Base-by-base conservation (phyloP, 2,797 vertebrate genomes). In the Anguilla obscura region DNA sequence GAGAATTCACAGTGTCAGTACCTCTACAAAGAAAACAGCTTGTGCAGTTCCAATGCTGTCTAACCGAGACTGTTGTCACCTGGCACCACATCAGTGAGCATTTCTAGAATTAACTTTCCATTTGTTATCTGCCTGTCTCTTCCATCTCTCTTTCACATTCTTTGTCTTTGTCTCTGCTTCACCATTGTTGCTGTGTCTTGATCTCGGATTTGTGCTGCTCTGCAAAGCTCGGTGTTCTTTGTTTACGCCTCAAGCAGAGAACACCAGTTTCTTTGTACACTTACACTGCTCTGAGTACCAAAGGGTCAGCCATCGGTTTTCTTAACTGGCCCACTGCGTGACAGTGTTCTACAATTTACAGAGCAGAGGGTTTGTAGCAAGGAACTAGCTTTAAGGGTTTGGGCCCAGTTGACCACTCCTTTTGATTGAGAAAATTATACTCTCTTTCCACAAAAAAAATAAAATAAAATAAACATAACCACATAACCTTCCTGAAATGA, bases 161-260 rank as follows among this genome's bases (percentile, higher is more conserved):
- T 76, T 76, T 36, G 30, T 76, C 12, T 76, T 18, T 2, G 71
- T 76, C 30, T 16, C 71, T 14, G 63, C 30, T 36, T 36, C 12
- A 6, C 36, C 71, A 14, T 7, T 1, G 12, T 33, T 16, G 30
- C 71, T 2, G 1, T 16, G 27, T 74, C 27, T 80, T 80, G 36
- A 80, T 80, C 40, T 45, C 36, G 52, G 36, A 80, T 33, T 18
- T 50, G 58, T 52, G 27, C 79, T 16, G 45, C 48, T 87, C 63
- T 74, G 71, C 56, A 54, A 56, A 54, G 56, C 54, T 60, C 36
- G 76, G 71, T 63, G 74, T 60, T 76, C 80, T 87, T 40, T 84
- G 76, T 87, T 87, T 87, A 87, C 27, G 60, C 79, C 86, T 82
- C 40, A 24, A 87, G 86, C 86, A 33, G 48, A 50, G 18, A 74